Base-by-base conservation (phyloP, 1,140 invertebrate genomes). In the Drosophila burlai region DNA sequence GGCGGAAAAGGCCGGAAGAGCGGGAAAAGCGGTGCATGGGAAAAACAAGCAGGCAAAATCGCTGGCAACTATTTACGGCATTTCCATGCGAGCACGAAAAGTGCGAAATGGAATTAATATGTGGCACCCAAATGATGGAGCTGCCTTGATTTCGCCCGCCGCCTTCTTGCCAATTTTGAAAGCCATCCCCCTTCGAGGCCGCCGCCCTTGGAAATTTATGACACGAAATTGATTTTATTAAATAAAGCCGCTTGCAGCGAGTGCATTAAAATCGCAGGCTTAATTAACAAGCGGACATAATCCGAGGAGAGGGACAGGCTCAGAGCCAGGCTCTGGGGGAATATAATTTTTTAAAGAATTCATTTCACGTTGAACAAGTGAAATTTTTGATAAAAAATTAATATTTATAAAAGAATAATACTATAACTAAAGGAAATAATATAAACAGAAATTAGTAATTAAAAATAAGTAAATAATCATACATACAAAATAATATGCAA, bases 51-150 rank as follows among this genome's bases (percentile, higher is more conserved):
- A 55, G 65, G 40, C 80, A 66, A 57, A 55, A 38, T 55, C 34
- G 34, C 52, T 9, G 36, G 21, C 80, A 89, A 89, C 85, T 89
- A 89, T 89, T 89, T 89, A 89, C 64, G 85, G 85, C 86, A 89
- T 89, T 87, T 89, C 61, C 84, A 67, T 66, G 65, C 52, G 49
- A 71, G 68, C 50, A 72, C 76, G 54, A 68, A 46, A 59, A 81
- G 84, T 90, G 85, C 85, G 85, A 89, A 89, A 82, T 85, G 85
- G 85, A 89, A 89, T 89, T 89, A 89, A 89, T 89, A 89, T 89
- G 85, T 89, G 78, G 85, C 85, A 90, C 85, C 85, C 85, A 58
- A 66, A 64, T 74, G 65, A 77, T 62, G 78, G 75, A 89, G 81
- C 80, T 89, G 76, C 76, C 76, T 36, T 63, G 57, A 63, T 64